Base-by-base conservation (phyloP, 2,888 invertebrate genomes). In the Priocnemis perturbator region DNA sequence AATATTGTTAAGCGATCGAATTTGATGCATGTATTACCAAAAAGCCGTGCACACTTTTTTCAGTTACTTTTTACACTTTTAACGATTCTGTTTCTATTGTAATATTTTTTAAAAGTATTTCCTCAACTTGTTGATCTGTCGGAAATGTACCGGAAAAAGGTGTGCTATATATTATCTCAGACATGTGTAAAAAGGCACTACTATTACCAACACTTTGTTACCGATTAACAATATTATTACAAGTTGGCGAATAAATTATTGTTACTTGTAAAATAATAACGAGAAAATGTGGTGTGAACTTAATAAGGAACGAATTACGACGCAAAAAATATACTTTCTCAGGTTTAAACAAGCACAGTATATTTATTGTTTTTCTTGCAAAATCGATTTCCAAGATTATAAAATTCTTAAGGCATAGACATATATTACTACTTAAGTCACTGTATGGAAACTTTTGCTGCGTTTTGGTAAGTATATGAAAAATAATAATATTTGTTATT, bases 351-450 rank as follows among this genome's bases (percentile, higher is more conserved):
- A 82, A 82, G 80, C 77, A 70, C 65, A 67, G 53, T 77, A 70
- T 74, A 73, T 56, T 60, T 81, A 79, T 81, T 79, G 79, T 81
- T 77, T 64, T 72, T 76, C 50, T 78, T 68, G 70, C 58, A 79
- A 81, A 77, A 76, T 71, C 55, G 57, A 61, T 52, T 57, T 48
- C 61, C 37, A 50, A 66, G 57, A 62, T 76, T 73, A 76, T 72
- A 78, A 80, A 80, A 79, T 69, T 79, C 55, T 74, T 71, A 80
- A 79, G 65, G 66, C 73, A 68, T 71, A 67, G 50, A 67, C 47
- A 63, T 60, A 67, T 66, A 70, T 57, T 69, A 58, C 62, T 64
- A 66, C 57, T 37, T 68, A 68, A 47, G 37, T 66, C 53, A 60
- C 64, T 59, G 7, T 64, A 44, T 57, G 56, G 69, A 60, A 71